Conservation (phyloP, 2,113 vertebrate genomes). For the Cichladusa arquata region DNA sequence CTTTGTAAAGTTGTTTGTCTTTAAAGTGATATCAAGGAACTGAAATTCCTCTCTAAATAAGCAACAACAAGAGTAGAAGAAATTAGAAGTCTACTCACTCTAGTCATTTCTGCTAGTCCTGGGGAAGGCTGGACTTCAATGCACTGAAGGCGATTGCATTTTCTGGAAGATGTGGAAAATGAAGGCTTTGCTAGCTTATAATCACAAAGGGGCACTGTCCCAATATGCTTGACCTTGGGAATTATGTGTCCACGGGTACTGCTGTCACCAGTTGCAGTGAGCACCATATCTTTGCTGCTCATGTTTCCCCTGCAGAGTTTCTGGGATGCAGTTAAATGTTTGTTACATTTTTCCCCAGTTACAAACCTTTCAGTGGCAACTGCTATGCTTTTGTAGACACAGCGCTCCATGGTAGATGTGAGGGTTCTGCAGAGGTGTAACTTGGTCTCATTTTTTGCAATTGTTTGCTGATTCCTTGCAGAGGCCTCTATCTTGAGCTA, state of each 20-base stretch:
- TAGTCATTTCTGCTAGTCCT: not conserved
- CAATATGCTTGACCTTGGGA: not conserved
- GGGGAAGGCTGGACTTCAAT: not conserved
- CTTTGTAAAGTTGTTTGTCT: not conserved
- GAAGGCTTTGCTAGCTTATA: not conserved
- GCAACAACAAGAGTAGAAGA: not conserved
- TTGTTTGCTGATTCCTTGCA: conserved; percentile 64
- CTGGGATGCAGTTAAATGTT: not conserved
- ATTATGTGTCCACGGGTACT: not conserved
- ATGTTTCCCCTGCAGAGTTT: not conserved
- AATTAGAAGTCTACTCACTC: not conserved
- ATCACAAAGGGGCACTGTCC: not conserved
- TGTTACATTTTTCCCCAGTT: not conserved
- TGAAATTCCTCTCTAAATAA: not conserved
- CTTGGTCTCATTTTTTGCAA: not conserved
- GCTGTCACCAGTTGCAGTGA: not conserved
- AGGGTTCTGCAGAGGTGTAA: not conserved
- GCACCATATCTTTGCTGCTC: not conserved
- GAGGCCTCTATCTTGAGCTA: conserved; percentile 94
- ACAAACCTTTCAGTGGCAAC: not conserved
- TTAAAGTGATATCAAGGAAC: not conserved
- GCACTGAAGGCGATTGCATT: not conserved
- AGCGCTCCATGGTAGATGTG: not conserved
- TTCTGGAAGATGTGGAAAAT: not conserved
- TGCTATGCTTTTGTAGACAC: not conserved